Conservation (phyloP, 2,797 vertebrate genomes). For the Staurois parvus region DNA sequence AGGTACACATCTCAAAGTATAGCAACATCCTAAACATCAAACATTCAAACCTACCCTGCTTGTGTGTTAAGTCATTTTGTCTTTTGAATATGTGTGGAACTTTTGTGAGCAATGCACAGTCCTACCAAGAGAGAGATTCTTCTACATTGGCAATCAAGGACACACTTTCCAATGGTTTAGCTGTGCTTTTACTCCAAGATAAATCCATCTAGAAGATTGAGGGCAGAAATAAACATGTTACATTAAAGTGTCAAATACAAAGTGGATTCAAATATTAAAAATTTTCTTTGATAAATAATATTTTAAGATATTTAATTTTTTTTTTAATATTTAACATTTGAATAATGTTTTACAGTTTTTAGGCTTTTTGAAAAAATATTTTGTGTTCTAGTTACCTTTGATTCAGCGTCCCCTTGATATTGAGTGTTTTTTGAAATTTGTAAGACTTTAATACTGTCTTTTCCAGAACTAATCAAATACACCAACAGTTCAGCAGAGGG, state of each 20-base stretch:
- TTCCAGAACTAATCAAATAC: conserved; percentile 13
- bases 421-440: conserved; percentile 12
- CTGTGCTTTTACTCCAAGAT: conserved; percentile 35
- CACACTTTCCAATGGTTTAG: conserved; percentile 26
- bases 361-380: not conserved
- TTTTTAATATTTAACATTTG: no score
- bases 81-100: not conserved
- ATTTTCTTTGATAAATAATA: no score
- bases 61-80: conserved; percentile 38
- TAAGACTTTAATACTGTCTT: not conserved
- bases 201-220: not conserved
- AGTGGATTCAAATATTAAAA: no score
- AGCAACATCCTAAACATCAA: no score
- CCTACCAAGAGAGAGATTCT: conserved; percentile 33
- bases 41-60: conserved; percentile 35
- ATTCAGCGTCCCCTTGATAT: conserved; percentile 25
- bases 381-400: conserved; percentile 34
- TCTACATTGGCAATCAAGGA: not conserved
- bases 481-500: conserved; percentile 27
- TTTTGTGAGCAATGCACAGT: conserved; percentile 32
- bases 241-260: no score
- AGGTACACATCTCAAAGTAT: no score
- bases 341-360: no score
- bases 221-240: not conserved
- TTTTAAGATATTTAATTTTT: no score